phyloP scores from a whole-genome alignment of 1,140 invertebrate species.

The Drosophila sucinea region DNA sequence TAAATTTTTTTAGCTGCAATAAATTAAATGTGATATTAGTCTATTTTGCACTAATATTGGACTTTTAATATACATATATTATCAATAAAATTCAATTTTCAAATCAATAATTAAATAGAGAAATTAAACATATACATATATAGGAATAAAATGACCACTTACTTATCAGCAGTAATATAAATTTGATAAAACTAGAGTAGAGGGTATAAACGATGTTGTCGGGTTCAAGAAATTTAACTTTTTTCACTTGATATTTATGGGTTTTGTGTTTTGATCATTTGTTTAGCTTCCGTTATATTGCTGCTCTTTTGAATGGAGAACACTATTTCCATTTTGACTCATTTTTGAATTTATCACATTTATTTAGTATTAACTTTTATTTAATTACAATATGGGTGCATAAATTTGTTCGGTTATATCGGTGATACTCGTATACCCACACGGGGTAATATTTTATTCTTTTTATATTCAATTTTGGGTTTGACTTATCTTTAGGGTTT shows the following conservation, averaged over 20 bases:
- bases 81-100: no score
- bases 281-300: conserved; percentile 57
- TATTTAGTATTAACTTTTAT: conserved; percentile 64
- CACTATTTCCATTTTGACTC: conserved; percentile 1
- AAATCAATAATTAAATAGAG: no score
- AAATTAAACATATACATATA: no score
- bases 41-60: no score
- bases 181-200: background rate
- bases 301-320: conserved; percentile 40
- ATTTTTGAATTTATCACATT: conserved; percentile 70
- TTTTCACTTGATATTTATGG: conserved; percentile 29
- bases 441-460: conserved; percentile 31
- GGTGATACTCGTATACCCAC: conserved; percentile 20
- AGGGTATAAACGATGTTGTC: background rate
- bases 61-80: no score
- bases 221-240: background rate
- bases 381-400: conserved; percentile 59
- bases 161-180: background rate
- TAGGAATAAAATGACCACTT: background rate
- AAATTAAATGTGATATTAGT: no score
- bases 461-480: conserved; percentile 34
- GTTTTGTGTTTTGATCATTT: conserved; percentile 50
- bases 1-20: no score
- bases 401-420: conserved; percentile 42
- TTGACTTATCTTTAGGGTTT: conserved; percentile 38